These are phyloP conservation scores for Tachysurus fulvidraco DNA, from an alignment of 2,113 vertebrate genomes.

Conservation along the genomic window DNA sequence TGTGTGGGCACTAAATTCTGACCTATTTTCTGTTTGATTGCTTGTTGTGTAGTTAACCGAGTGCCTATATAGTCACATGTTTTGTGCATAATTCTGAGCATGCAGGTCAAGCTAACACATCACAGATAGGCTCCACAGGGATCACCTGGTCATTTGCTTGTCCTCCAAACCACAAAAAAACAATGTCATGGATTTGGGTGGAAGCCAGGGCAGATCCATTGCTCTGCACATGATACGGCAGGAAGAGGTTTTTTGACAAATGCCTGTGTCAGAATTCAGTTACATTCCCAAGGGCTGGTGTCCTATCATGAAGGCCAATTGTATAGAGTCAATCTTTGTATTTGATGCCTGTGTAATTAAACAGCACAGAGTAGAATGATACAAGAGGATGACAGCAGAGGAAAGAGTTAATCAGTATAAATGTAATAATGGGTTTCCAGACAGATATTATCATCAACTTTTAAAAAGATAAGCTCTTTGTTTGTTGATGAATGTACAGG, in stretches of 20 bases:
- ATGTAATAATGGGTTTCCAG: background rate
- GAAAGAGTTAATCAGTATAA: background rate
- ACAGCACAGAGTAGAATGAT: slow-evolving; percentile 32
- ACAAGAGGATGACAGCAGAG: slow-evolving; percentile 23
- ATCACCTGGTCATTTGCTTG: slow-evolving; percentile 40
- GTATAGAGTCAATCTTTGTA: slow-evolving; percentile 40
- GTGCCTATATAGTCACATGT: background rate
- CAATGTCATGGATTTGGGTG: slow-evolving; percentile 48
- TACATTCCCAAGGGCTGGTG: slow-evolving; percentile 42
- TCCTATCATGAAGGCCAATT: slow-evolving; percentile 41
- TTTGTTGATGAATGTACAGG: slow-evolving; percentile 7
- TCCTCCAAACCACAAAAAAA: slow-evolving; percentile 42
- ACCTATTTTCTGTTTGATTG: slow-evolving; percentile 66
- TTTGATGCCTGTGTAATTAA: slow-evolving; percentile 32
- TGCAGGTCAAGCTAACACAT: slow-evolving; percentile 28
- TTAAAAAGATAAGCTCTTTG: background rate
- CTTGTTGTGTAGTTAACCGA: background rate
- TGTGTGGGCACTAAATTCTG: slow-evolving; percentile 60
- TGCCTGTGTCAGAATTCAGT: slow-evolving; percentile 47
- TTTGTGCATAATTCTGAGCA: background rate
- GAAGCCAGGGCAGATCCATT: slow-evolving; percentile 53
- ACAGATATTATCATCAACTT: background rate
- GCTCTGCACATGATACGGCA: slow-evolving; percentile 52
- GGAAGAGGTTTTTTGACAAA: slow-evolving; percentile 55
- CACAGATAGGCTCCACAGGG: slow-evolving; percentile 30